Percentiles rank a stretch among this genome's conserved stretches.
Evolutionary conservation across 2,797 vertebrate species (phyloP).

Genomic region (Melanotaenia parkinsoni): DNA sequence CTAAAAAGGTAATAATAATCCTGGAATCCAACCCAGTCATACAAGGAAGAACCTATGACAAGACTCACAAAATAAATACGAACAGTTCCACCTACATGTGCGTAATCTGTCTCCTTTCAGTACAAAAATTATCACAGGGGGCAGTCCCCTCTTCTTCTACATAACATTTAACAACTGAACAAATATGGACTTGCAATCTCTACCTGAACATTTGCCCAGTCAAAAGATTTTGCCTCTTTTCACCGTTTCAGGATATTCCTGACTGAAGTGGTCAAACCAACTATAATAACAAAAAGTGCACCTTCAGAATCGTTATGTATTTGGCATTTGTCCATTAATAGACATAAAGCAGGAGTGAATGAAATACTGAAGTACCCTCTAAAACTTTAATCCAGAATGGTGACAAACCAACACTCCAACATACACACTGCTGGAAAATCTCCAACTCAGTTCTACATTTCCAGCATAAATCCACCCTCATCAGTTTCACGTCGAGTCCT

Average conservation of each 20-base stretch:
- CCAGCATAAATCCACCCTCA: not conserved
- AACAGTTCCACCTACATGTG: not conserved
- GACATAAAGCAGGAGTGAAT: not conserved
- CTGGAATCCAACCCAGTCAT: too few relatives aligned
- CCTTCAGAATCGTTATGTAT: not conserved
- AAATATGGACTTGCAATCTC: not conserved
- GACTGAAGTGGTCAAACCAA: not conserved
- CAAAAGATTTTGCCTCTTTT: not conserved
- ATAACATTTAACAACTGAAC: not conserved
- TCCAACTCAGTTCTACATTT: not conserved
- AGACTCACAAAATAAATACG: too few relatives aligned
- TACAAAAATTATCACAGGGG: not conserved
- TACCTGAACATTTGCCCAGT: not conserved
- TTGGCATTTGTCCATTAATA: not conserved
- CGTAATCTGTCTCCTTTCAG: not conserved
- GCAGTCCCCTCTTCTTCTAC: not conserved
- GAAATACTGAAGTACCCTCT: not conserved
- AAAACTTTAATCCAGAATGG: not conserved
- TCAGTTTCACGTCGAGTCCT: not conserved
- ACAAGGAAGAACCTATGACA: too few relatives aligned
- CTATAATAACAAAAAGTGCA: not conserved
- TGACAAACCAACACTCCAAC: not conserved
- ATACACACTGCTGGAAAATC: not conserved
- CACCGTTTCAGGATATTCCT: not conserved
- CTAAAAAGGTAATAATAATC: too few relatives aligned